Percentiles rank a stretch among this genome's conserved stretches.
Conservation (phyloP, 2,113 vertebrate genomes). For the Syngnathus scovelli region DNA sequence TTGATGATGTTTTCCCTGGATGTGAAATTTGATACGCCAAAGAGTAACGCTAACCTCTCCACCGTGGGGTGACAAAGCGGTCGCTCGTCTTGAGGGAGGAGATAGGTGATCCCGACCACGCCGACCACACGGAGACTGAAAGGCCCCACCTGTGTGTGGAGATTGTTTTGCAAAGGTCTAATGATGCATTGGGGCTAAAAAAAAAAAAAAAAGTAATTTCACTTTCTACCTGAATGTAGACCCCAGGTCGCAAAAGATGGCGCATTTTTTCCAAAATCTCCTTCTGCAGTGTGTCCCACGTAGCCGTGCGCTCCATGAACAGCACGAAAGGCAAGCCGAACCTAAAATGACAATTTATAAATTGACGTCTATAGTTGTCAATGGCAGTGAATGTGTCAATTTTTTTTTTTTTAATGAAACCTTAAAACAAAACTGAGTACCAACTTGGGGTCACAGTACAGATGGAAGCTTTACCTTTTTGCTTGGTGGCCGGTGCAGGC, state of each 20-base stretch:
- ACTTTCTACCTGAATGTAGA: slow-evolving; percentile 84
- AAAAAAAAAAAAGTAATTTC: not conserved
- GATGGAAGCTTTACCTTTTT: slow-evolving; percentile 74
- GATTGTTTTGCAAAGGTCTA: not conserved
- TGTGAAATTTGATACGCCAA: not conserved
- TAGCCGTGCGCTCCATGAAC: slow-evolving; percentile 88
- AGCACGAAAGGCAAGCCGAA: slow-evolving; percentile 95
- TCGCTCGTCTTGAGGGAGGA: slow-evolving; percentile 92
- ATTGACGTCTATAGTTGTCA: not conserved
- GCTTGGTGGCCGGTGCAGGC: slow-evolving; percentile 91
- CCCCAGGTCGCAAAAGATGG: slow-evolving; percentile 86
- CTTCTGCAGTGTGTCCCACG: slow-evolving; percentile 94
- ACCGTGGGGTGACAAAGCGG: slow-evolving; percentile 93
- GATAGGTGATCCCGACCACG: slow-evolving; percentile 94
- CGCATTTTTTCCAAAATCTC: slow-evolving; percentile 98
- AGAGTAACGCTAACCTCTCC: slow-evolving; percentile 78
- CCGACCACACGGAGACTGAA: slow-evolving; percentile 95
- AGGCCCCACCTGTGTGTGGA: slow-evolving; percentile 79
- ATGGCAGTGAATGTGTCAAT: not conserved
- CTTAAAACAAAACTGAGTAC: too few species aligned
- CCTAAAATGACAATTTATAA: slow-evolving; percentile 55
- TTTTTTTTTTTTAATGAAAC: not conserved
- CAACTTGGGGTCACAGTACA: not conserved
- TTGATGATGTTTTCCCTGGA: not conserved
- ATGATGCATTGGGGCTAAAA: too few species aligned